phyloP scores from a whole-genome alignment of 2,113 vertebrate genomes.

The Pitta sordida region DNA sequence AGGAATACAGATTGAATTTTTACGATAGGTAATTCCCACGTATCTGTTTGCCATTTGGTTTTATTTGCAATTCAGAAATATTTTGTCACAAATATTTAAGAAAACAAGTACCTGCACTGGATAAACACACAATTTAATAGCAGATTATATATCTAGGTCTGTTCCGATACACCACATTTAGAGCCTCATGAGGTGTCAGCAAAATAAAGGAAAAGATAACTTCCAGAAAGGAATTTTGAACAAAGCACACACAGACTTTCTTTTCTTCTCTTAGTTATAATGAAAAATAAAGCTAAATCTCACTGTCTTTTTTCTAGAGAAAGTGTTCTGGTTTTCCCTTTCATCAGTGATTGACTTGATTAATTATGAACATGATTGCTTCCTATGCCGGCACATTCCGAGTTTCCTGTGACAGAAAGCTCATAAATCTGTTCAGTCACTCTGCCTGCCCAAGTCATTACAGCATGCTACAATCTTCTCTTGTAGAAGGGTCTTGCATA shows the following conservation, averaged over 20 bases:
- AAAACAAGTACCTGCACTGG: slow-evolving; percentile 15
- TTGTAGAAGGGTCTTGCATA: background rate
- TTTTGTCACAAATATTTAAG: slow-evolving; percentile 24
- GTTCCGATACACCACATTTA: background rate
- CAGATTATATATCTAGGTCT: slow-evolving; percentile 11
- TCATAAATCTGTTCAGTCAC: background rate
- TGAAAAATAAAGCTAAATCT: background rate
- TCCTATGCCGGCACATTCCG: background rate
- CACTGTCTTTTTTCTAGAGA: background rate
- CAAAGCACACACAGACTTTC: background rate
- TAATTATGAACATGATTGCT: background rate
- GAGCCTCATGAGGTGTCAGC: background rate
- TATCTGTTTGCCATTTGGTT: slow-evolving; percentile 27
- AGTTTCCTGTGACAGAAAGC: background rate
- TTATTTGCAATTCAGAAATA: slow-evolving; percentile 24
- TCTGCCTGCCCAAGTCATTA: background rate
- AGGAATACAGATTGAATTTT: slow-evolving; percentile 26
- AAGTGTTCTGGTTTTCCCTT: background rate
- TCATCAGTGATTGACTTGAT: background rate
- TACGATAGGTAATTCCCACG: background rate
- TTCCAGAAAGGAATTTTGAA: background rate
- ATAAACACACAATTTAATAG: slow-evolving; percentile 1
- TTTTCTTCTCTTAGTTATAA: background rate
- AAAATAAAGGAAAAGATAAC: background rate
- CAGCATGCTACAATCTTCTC: background rate